Conservation (phyloP, 1,140 invertebrate genomes). For the Lepidurus apus region DNA sequence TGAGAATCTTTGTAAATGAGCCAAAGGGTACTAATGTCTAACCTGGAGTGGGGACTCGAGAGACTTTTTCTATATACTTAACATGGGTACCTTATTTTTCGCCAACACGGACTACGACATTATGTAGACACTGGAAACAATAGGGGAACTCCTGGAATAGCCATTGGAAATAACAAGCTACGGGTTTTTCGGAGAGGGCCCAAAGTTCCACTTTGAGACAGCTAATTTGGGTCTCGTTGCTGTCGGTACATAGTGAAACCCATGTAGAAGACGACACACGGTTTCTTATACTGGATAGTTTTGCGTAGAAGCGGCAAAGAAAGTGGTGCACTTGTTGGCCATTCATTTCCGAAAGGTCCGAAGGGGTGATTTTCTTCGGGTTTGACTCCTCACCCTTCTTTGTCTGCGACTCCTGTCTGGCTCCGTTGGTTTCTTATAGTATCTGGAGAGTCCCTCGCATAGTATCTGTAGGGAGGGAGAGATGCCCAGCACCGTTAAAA, state of each 20-base stretch:
- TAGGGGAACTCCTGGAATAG: not conserved
- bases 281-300: not conserved
- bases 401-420: not conserved
- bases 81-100: too few relatives aligned
- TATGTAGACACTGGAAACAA: not conserved
- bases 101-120: not conserved
- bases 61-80: too few relatives aligned
- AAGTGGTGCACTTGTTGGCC: constrained; percentile 20
- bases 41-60: too few relatives aligned
- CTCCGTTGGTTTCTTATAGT: not conserved
- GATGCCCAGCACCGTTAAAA: not conserved
- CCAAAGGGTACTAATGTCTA: too few relatives aligned
- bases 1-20: not conserved
- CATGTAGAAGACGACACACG: not conserved
- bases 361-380: not conserved
- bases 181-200: not conserved
- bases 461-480: not conserved
- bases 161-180: not conserved
- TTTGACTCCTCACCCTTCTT: not conserved
- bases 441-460: not conserved
- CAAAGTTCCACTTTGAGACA: not conserved
- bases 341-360: not conserved
- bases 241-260: not conserved
- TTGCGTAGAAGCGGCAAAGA: not conserved
- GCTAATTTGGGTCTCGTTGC: constrained; percentile 17